Base-by-base conservation (phyloP, 2,113 vertebrate genomes). In the Melanerpes formicivorus region DNA sequence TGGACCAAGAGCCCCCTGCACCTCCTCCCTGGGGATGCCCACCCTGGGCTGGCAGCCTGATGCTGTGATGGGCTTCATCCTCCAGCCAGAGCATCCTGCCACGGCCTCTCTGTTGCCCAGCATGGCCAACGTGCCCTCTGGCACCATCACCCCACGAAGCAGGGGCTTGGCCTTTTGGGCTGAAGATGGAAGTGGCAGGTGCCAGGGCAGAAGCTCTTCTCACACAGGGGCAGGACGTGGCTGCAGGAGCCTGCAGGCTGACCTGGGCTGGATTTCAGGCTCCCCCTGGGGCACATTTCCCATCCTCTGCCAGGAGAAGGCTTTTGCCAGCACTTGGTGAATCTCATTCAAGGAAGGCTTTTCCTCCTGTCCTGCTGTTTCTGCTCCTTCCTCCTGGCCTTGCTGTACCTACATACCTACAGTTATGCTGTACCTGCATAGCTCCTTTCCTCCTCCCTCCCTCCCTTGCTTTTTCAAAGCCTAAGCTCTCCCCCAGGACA, bases 211-310 rank as follows among this genome's bases (percentile, higher is more conserved):
- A 76, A 55, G 63, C 30, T 91, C 50, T 71, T 27, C 26, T 71
- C 1, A 0, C 23, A 18, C 18, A 14, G 1, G 0, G 0, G 46
- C 70, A 73, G 59, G 34, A n/a, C 0, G 4, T 26, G 1, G 14
- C 85, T 84, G 73, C 80, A 46, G 67, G 50, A 50, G 70, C 2
- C 2, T 9, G 15, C 29, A 72, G 64, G 37, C 60, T 80, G 48
- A 44, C 67, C 58, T 29, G 54, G 42, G 30, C 74, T 71, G 73
- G 29, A 27, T 58, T 81, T 64, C 75, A 55, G 90, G 56, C 32
- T 87, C n/a, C 26, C 42, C 29, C 66, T 52, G 52, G 83, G 79
- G 25, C 42, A 0, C 2, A 1, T 80, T 88, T 90, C 73, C 60
- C 42, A 18, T 23, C 18, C 23, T 92, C 59, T 90, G 60, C 83